Evolutionary conservation across 2,888 invertebrate genomes (phyloP).

Genomic region (Trichopoda pennipes): DNA sequence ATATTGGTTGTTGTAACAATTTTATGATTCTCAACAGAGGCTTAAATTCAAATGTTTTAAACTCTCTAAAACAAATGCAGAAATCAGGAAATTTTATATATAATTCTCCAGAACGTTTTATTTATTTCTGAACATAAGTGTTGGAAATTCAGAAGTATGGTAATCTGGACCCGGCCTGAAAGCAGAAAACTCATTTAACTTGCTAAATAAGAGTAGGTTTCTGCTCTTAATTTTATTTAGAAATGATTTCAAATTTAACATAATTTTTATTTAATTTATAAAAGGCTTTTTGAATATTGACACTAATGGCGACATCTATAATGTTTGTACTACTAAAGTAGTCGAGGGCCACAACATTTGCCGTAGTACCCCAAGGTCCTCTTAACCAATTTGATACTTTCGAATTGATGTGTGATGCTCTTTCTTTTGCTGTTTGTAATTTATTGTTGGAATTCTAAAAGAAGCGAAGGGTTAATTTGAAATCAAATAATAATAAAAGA

Average conservation of each 20-base stretch:
- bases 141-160: too few species aligned
- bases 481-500: background rate
- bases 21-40: too few species aligned
- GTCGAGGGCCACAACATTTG: constrained; percentile 88
- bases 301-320: constrained; percentile 85
- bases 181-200: too few species aligned
- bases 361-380: constrained; percentile 85
- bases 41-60: too few species aligned
- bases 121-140: too few species aligned
- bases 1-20: too few species aligned
- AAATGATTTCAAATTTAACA: constrained; percentile 75
- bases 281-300: constrained; percentile 80
- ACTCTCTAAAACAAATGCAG: too few species aligned
- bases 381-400: constrained; percentile 86
- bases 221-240: constrained; percentile 37
- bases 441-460: constrained; percentile 74
- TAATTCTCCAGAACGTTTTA: too few species aligned
- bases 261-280: constrained; percentile 74
- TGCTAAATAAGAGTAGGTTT: too few species aligned
- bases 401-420: constrained; percentile 82
- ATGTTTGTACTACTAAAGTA: constrained; percentile 88
- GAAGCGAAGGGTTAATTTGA: background rate
- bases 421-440: constrained; percentile 76
- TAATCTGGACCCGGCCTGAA: too few species aligned
- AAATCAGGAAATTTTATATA: too few species aligned